Conservation (phyloP, 2,113 vertebrate genomes). For the Phyllopteryx taeniolatus region DNA sequence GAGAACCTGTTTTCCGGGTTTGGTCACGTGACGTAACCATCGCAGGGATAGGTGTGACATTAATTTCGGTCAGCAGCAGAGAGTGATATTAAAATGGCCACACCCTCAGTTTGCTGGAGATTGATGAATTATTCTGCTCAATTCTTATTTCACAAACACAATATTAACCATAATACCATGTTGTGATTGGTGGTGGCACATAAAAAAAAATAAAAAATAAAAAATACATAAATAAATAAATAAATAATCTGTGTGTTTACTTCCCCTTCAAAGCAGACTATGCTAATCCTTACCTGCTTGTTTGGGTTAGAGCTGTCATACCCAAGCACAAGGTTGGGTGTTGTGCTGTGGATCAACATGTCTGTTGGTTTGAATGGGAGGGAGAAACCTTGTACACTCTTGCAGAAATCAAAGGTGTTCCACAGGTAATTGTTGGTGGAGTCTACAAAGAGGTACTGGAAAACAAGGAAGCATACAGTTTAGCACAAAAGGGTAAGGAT, state of each 20-base stretch:
- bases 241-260: too few species aligned
- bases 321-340: constrained; percentile 83
- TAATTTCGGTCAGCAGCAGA: too few species aligned
- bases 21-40: too few species aligned
- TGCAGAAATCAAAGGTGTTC: constrained; percentile 93
- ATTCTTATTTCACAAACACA: too few species aligned
- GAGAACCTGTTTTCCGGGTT: too few species aligned
- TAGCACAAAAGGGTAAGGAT: not conserved
- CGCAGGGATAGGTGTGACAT: too few species aligned
- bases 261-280: not conserved
- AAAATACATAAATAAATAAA: not conserved
- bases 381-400: constrained; percentile 81
- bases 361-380: constrained; percentile 90
- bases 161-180: too few species aligned
- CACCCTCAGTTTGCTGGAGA: too few species aligned
- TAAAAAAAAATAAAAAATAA: not conserved
- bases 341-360: constrained; percentile 85
- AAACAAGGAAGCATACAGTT: not conserved
- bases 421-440: constrained; percentile 86
- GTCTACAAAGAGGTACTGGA: constrained; percentile 92
- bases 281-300: constrained; percentile 81
- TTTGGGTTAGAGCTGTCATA: constrained; percentile 91
- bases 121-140: too few species aligned
- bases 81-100: too few species aligned
- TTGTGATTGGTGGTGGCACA: not conserved